These are phyloP conservation scores for Notoglanidium macrostoma DNA, from an alignment of 2,797 vertebrate species.

Conservation along the genomic window DNA sequence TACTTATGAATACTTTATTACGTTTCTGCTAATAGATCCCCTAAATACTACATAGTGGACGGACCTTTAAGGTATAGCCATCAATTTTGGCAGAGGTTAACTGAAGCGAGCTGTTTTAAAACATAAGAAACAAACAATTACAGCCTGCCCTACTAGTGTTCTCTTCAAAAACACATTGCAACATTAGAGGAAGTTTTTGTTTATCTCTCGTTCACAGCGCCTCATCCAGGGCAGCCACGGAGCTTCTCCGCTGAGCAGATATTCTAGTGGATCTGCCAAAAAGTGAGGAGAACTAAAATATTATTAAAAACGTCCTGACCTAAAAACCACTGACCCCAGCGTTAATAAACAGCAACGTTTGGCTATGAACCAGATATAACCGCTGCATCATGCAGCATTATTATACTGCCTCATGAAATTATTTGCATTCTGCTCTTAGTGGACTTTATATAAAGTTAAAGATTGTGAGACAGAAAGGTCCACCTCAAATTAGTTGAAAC, in stretches of 20 bases:
- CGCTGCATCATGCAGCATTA: neutral
- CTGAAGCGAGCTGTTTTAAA: neutral
- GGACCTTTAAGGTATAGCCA: neutral
- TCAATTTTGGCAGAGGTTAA: neutral
- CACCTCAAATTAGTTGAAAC: slow-evolving; percentile 6
- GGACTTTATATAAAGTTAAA: slow-evolving; percentile 37
- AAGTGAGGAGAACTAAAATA: neutral
- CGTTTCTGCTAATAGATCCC: too few relatives aligned
- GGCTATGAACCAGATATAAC: slow-evolving; percentile 16
- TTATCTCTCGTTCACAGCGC: neutral
- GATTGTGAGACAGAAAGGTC: slow-evolving; percentile 9
- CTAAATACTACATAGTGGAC: too few relatives aligned
- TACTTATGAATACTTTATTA: too few relatives aligned
- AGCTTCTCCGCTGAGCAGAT: neutral
- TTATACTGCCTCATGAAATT: neutral
- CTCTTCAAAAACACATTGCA: neutral
- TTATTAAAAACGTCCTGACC: neutral
- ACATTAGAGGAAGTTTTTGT: neutral
- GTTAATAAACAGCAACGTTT: slow-evolving; percentile 38
- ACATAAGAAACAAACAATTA: neutral
- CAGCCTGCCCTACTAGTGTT: neutral
- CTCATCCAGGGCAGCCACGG: neutral
- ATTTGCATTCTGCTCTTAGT: neutral
- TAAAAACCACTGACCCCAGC: neutral
- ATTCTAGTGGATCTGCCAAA: slow-evolving; percentile 3